phyloP scores from a whole-genome alignment of 2,113 vertebrate species.

The Mellivora capensis region DNA sequence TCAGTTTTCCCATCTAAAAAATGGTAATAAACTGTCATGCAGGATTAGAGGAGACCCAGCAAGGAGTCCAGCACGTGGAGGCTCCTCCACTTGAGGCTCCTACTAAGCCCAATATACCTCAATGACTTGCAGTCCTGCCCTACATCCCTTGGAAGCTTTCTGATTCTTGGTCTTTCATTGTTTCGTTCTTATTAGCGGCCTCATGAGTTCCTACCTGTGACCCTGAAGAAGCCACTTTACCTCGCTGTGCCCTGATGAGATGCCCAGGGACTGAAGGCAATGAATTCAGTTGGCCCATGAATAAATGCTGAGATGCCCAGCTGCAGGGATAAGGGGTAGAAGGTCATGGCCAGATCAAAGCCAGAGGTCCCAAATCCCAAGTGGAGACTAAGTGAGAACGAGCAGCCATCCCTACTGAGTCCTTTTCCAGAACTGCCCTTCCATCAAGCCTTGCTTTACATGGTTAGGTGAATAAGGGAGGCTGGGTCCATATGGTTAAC shows the following conservation, averaged over 20 bases:
- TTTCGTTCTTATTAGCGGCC: background rate
- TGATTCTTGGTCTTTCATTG: background rate
- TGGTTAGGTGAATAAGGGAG: background rate
- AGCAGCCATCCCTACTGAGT: background rate
- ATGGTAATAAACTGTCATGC: background rate
- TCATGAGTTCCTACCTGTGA: background rate
- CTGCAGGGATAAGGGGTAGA: background rate
- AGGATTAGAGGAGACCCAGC: background rate
- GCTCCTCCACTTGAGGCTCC: background rate
- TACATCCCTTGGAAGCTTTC: background rate
- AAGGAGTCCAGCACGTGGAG: background rate
- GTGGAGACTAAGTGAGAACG: background rate
- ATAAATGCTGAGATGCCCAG: background rate
- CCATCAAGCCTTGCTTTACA: background rate
- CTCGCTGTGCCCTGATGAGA: background rate
- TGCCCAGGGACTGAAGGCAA: background rate
- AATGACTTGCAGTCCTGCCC: background rate
- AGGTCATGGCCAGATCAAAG: background rate
- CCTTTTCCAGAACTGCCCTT: background rate
- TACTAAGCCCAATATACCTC: background rate
- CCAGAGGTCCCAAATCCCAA: background rate
- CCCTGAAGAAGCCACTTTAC: background rate
- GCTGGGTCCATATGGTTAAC: background rate
- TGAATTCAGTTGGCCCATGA: background rate
- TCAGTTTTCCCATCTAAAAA: background rate